Evolutionary conservation across 2,888 invertebrate species (phyloP), one percentile per base, ranked within the genome.

Genomic region (Chydorus sphaericus): DNA sequence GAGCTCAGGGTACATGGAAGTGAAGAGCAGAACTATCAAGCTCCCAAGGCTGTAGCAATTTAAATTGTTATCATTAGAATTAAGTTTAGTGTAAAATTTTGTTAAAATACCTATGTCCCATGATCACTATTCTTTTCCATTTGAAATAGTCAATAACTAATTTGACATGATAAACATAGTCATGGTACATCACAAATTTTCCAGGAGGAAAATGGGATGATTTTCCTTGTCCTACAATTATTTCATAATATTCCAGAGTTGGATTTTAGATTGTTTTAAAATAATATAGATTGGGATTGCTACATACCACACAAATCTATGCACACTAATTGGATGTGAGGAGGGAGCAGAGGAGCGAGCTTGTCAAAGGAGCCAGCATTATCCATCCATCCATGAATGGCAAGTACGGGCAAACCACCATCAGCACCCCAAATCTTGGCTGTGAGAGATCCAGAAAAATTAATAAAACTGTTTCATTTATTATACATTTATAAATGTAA

Each of bases 331-430:
- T 62, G 61, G 4, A 62, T 39, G 53, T 63, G 51, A 2, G 75
- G 68, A 4, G 79, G 76, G 10, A 75, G 62, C 26, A 68, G 56
- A 2, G 68, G 64, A 48, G 71, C 65, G 16, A 75, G 62, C 28
- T 67, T 64, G 55, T 71, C 70, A 61, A 71, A 75, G 3, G 72
- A 62, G 18, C 71, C 71, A 38, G 69, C 68, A 62, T 75, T 75
- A 60, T 75, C 74, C 59, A 64, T 65, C 66, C 66, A 66, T 4
- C 73, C 73, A 60, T 75, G 74, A 55, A 63, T 62, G 33, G 60
- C 66, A 56, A 72, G 62, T 20, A 66, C 59, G 7, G 65, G 62
- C 7, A 63, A 60, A 10, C 71, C 70, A 61, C 66, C 66, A 4
- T 66, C 54, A 31, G 53, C 49, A 14, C 65, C 65, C 64, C 64